Conservation (phyloP, 2,888 invertebrate genomes). For the Nephrocerus scutellatus region DNA sequence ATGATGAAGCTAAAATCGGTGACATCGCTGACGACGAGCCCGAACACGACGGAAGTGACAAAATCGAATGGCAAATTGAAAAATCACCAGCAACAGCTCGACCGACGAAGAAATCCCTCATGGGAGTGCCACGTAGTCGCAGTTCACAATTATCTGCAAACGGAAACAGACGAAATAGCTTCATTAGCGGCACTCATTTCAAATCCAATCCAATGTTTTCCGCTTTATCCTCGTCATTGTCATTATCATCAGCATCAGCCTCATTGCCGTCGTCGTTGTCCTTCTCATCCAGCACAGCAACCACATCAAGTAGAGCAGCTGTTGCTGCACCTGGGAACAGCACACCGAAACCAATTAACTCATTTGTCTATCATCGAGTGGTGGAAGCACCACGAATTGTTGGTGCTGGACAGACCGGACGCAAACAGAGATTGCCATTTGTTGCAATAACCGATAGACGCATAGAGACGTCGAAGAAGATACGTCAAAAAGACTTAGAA, state of each 20-base stretch:
- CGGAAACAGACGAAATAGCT: constrained; percentile 19
- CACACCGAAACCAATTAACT: constrained; percentile 29
- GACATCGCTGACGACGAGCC: constrained; percentile 12
- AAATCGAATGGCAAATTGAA: constrained; percentile 24
- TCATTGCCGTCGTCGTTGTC: too few relatives aligned
- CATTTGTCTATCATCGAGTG: constrained; percentile 45
- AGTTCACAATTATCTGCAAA: constrained; percentile 39
- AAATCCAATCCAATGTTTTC: too few relatives aligned
- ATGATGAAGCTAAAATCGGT: constrained; percentile 27
- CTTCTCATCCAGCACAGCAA: too few relatives aligned
- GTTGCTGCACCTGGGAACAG: constrained; percentile 4
- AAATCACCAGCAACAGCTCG: constrained; percentile 15
- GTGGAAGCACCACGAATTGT: constrained; percentile 38
- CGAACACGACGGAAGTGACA: constrained; percentile 22
- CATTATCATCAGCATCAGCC: too few relatives aligned
- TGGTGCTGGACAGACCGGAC: constrained; percentile 32
- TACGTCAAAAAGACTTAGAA: constrained; percentile 42
- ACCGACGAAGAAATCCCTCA: constrained; percentile 16
- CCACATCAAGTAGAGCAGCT: background rate
- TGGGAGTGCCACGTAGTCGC: constrained; percentile 36
- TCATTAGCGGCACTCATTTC: constrained; percentile 7
- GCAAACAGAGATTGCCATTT: constrained; percentile 44
- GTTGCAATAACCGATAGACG: constrained; percentile 46
- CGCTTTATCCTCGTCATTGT: too few relatives aligned
- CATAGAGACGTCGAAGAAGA: constrained; percentile 39